Conservation (phyloP, 2,113 vertebrate species). For the Brienomyrus longianalis region DNA sequence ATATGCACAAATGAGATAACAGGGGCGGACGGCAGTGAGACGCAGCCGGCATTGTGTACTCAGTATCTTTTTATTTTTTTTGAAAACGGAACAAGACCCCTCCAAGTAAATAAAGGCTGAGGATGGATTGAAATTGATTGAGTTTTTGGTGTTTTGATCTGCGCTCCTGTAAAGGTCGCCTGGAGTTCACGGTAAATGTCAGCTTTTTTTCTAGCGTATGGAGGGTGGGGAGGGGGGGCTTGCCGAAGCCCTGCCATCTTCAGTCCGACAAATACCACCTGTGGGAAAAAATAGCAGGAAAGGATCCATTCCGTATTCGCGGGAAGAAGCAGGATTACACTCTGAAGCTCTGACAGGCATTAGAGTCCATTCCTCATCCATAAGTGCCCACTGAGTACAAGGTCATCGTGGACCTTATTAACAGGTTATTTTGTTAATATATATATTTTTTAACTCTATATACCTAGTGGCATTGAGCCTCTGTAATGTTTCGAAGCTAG, state of each 20-base stretch:
- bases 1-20: not conserved
- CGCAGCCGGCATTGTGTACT: not conserved
- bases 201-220: not conserved
- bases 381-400: not conserved
- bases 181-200: slow-evolving; percentile 14
- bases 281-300: not conserved
- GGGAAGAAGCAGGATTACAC: not conserved
- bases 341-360: not conserved
- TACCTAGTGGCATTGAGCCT: not conserved
- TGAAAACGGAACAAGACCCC: not conserved
- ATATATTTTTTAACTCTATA: not conserved
- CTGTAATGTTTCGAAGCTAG: not conserved
- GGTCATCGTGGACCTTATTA: not conserved
- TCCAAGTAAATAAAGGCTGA: not conserved
- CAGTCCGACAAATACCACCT: not conserved
- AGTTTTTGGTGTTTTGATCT: slow-evolving; percentile 12
- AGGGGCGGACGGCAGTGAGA: not conserved
- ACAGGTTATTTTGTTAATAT: not conserved
- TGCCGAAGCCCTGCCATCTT: not conserved
- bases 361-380: not conserved
- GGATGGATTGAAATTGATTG: slow-evolving; percentile 11
- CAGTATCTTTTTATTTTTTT: not conserved
- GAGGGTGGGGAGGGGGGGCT: not conserved
- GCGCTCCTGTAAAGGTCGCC: not conserved
- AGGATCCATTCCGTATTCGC: not conserved